Evolutionary conservation across 30 jellyfish, hydroid and myxozoan species (phyloP), one percentile per base, ranked within the genome.

Genomic region (Catostylus mosaicus): DNA sequence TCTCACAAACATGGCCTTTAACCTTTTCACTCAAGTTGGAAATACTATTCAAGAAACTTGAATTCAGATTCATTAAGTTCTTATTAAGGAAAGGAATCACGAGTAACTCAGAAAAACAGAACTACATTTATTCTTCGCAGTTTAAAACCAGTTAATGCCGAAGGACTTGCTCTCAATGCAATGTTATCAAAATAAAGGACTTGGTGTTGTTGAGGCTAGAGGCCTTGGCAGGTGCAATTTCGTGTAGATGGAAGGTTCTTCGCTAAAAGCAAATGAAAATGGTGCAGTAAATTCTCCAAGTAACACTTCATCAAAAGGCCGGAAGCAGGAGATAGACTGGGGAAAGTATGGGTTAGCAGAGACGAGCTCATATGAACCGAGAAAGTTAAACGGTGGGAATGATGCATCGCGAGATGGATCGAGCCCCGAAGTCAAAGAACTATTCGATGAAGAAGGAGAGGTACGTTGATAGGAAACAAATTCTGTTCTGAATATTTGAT

Each of bases 301-400:
- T 35, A 16, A 27, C 24, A 3, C 63, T 48, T 2, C 63, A 4
- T 22, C 73, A 10, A 72, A 56, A 71, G 68, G 43, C 1, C 72
- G 81, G 68, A 30, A 73, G 29, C 75, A 72, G 26, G 92, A 87
- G 24, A 71, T 87, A 22, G 96, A 87, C 64, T 87, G 96, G 96
- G 87, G 91, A 5, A 78, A 79, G 50, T 87, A 46, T 78, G 96
- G 96, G 3, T 61, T 87, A 56, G 64, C 96, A 16, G 96, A 87
- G 75, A 87, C 23, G 77, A 87, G 96, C 63, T 46, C 80, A 14
- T 87, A 77, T 76, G 93, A 72, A 30, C 81, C 67, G 46, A 73
- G 74, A 43, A 61, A 70, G 31, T 43, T 35, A 20, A 57, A 45
- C 60, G 74, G 81, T 10, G 35, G 46, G 40, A 69, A 36, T 51